A percentile compares a stretch with the other conserved stretches of the same genome.
These are phyloP conservation scores for Spinus olivaceus DNA, from an alignment of 2,797 vertebrate genomes.

Conservation along the genomic window DNA sequence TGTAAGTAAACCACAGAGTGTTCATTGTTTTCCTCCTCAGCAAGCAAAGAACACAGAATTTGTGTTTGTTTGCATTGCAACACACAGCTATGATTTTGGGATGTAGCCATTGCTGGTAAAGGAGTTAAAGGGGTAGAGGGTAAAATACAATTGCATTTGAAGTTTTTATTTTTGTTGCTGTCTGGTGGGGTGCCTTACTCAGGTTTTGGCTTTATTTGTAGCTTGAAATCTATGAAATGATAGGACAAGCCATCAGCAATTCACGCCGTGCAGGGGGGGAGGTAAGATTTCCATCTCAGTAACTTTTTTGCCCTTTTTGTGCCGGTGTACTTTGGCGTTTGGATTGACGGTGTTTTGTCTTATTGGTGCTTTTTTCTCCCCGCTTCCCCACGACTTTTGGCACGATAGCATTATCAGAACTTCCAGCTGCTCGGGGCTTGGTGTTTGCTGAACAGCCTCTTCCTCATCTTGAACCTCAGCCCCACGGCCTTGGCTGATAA, in stretches of 20 bases:
- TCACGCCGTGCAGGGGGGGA: constrained; percentile 96
- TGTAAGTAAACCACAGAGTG: constrained; percentile 75
- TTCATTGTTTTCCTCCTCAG: not conserved
- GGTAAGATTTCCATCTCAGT: constrained; percentile 72
- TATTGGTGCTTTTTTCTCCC: not conserved
- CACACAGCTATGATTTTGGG: not conserved
- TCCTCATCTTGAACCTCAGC: constrained; percentile 96
- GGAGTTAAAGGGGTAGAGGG: not conserved
- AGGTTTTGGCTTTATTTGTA: constrained; percentile 67
- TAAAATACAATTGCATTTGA: not conserved
- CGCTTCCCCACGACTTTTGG: not conserved
- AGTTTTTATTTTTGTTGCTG: not conserved
- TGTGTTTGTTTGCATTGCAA: not conserved
- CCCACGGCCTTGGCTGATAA: constrained; percentile 96
- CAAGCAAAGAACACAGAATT: not conserved
- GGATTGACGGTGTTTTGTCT: not conserved
- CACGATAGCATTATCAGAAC: constrained; percentile 94
- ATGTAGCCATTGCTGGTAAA: not conserved
- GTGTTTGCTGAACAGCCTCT: constrained; percentile 97
- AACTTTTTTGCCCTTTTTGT: not conserved
- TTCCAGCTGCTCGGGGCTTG: constrained; percentile 97
- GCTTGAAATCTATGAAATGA: constrained; percentile 99
- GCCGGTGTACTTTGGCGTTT: not conserved
- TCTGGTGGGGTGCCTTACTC: not conserved
- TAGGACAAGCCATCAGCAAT: constrained; percentile 94